Base-by-base conservation (phyloP, 2,797 vertebrate genomes). In the Forpus xanthops region DNA sequence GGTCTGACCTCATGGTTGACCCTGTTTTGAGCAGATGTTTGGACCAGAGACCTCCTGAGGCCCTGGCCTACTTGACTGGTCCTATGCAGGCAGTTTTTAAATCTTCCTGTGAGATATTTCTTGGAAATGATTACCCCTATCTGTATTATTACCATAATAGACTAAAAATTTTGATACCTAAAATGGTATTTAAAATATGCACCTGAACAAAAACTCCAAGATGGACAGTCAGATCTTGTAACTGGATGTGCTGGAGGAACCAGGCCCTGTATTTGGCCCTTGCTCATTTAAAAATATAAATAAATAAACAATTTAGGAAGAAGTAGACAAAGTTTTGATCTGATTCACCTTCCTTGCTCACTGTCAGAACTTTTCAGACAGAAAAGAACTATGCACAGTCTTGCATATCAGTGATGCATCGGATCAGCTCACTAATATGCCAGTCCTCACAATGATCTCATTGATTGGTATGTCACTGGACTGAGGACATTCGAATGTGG, bases 321-420 rank as follows among this genome's bases (percentile, higher is more conserved):
- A 93, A n/a, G 11, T 1, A 30, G 30, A 8, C 11, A 55, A 85
- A 74, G 5, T 49, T 47, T 81, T 52, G 6, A 6, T 62, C 35
- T 47, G 4, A 52, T 60, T 77, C 7, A 47, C 25, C 25, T 86
- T 74, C 28, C 47, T 60, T 70, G 8, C 11, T 94, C 85, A 11
- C n/a, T 87, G 8, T 55, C 30, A 65, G 10, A n/a, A 7, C 11
- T 87, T 61, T 56, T 62, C 27, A 60, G 39, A 17, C 49, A 78
- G 49, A 89, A 76, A 35, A 8, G 12, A 11, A n/a, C 9, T 11
- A 47, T 16, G 8, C 27, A 55, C 11, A 18, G 10, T 42, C 25
- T 68, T 0, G 0, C 61, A 2, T 61, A 49, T 37, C 7, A 70
- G 12, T 24, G 31, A 31, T 11, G 4, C 16, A 23, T 30, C 37